Evolutionary conservation across 1,140 invertebrate species (phyloP), one percentile per base, ranked within the genome.

Genomic region (Anastrepha obliqua): DNA sequence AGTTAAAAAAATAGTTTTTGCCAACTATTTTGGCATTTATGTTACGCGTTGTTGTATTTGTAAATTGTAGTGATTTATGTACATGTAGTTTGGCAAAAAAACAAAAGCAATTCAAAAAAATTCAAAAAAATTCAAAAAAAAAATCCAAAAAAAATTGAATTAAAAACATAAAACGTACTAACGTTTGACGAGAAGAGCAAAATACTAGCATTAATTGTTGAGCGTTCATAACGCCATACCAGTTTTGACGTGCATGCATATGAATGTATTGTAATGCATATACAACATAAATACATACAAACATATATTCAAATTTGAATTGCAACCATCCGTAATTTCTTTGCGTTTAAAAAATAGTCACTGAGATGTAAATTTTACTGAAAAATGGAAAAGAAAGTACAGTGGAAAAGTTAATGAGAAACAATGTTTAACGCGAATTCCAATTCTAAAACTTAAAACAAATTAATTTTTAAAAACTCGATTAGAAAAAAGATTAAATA

Each of bases 21-120:
- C 74, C 47, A 58, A 13, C n/a, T 58, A 58, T 29, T 81, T n/a
- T 8, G 74, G 74, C 74, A 42, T 42, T 81, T 81, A 81, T 55
- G 44, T 51, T 29, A 81, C n/a, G 74, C 74, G 55, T 55, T 81
- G 74, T 51, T 81, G 74, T 81, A 81, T 55, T 81, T 81, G 47
- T 81, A 55, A 20, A 55, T 81, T 51, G 17, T 81, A 81, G 74
- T 29, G 47, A 81, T 81, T 47, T 81, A 17, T 20, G 11, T 55
- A 55, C 11, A 20, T 51, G 74, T 51, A 81, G 74, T 81, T 81
- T 81, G 47, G 74, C 47, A 81, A 81, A 81, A 78, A 51, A 78
- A 62, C 13, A 62, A 62, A 62, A 78, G n/a, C 11, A 70, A 74
- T 15, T 47, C 3, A 44, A 44, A 74, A 74, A 74, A 44, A 44